Conservation (phyloP, 1,140 invertebrate species). For the Drosophila ananassae region DNA sequence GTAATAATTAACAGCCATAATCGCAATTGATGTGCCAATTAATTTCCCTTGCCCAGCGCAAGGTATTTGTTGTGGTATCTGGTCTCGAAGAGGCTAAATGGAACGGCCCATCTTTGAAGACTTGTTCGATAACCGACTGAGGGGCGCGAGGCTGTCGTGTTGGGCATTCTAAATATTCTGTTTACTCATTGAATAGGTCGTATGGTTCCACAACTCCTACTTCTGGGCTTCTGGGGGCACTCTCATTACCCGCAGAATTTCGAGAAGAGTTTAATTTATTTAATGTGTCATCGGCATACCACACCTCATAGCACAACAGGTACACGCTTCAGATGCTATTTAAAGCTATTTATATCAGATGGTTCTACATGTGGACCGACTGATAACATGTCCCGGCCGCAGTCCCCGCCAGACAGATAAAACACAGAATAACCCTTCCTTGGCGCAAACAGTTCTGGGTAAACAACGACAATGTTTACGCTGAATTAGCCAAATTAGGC, state of each 20-base stretch:
- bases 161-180: no score
- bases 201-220: background rate
- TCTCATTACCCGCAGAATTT: slow-evolving; percentile 6
- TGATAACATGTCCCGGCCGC: slow-evolving; percentile 28
- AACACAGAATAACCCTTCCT: slow-evolving; percentile 1
- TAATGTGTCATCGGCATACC: slow-evolving; percentile 38
- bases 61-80: background rate
- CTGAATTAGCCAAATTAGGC: slow-evolving; percentile 28
- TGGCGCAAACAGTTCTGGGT: slow-evolving; percentile 8
- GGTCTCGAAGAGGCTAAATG: background rate
- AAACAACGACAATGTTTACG: slow-evolving; percentile 36
- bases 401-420: slow-evolving; percentile 2
- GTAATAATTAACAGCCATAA: slow-evolving; percentile 66
- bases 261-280: slow-evolving; percentile 60
- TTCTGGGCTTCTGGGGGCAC: background rate
- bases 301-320: slow-evolving; percentile 25
- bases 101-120: background rate
- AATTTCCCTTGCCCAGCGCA: slow-evolving; percentile 48
- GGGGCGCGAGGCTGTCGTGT: no score
- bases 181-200: no score
- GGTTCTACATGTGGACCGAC: slow-evolving; percentile 30
- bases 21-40: slow-evolving; percentile 55
- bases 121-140: slow-evolving; percentile 34
- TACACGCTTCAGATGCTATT: slow-evolving; percentile 57
- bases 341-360: slow-evolving; percentile 68